Evolutionary conservation across 2,113 vertebrate genomes (phyloP), one percentile per base, ranked within the genome.

Genomic region (Xerus inauris): DNA sequence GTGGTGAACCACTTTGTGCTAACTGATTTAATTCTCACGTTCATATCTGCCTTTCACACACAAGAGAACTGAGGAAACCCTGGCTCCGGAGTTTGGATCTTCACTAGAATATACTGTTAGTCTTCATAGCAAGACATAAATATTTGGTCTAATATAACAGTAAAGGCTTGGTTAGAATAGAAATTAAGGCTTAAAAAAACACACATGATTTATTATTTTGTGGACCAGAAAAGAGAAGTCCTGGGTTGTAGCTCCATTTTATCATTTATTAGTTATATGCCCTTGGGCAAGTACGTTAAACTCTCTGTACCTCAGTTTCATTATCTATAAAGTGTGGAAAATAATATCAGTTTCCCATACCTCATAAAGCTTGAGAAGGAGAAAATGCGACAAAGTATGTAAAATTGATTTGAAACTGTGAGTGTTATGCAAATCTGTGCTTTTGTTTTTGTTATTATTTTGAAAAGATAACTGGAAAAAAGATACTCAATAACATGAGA

Each of bases 241-340:
- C 17, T 90, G 65, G 10, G 30, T 77, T 77, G 69, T 81, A 79
- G 71, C 49, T 93, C 67, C 94, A 11, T 89, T 94, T 97, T 96
- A 89, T 88, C 82, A 91, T 97, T 97, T 97, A 96, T 98, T 97
- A 97, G 91, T 40, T 96, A 40, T 93, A 87, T 95, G 72, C 86
- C 95, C 93, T 96, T 94, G 94, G 90, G 82, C 94, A 94, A 94
- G 73, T 88, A 42, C 9, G 30, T 97, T 97, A 95, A 97, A 96
- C 77, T 97, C 91, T 71, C 85, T 86, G 67, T 86, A 86, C 86
- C 88, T 96, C 40, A 20, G 77, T 94, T 97, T 96, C 94, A 97
- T 97, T 97, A 94, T 95, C 94, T 97, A 95, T 96, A 94, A 97
- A 90, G 51, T 87, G 71, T 98, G 84, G 84, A 85, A 94, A 96